Conservation (phyloP, 2,888 invertebrate genomes). For the Hemicrepidius hirtus region DNA sequence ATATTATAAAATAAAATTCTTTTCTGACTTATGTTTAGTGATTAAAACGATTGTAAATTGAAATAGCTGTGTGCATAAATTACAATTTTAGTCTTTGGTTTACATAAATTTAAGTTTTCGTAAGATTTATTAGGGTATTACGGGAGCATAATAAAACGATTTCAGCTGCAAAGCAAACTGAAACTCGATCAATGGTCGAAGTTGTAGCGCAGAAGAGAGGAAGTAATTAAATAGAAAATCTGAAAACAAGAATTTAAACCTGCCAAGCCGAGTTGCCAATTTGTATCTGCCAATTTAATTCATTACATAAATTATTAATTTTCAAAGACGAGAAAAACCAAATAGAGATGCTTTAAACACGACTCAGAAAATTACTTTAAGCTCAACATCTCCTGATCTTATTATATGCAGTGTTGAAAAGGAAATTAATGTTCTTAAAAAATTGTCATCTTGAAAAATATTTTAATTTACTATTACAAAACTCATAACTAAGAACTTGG, state of each 20-base stretch:
- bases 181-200: constrained; percentile 63
- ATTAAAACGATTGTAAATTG: constrained; percentile 50
- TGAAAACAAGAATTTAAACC: constrained; percentile 60
- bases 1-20: neutral
- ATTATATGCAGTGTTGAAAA: constrained; percentile 3
- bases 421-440: too few species aligned
- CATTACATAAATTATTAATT: constrained; percentile 52
- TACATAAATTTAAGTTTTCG: constrained; percentile 55
- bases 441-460: too few species aligned
- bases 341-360: neutral
- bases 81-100: constrained; percentile 54
- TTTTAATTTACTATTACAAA: too few species aligned
- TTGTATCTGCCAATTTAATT: constrained; percentile 53
- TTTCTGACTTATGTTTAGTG: constrained; percentile 37
- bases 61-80: constrained; percentile 51
- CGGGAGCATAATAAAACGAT: constrained; percentile 66
- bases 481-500: too few species aligned
- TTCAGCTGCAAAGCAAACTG: constrained; percentile 60
- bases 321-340: constrained; percentile 29
- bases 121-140: constrained; percentile 61
- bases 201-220: constrained; percentile 57
- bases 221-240: constrained; percentile 63
- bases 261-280: constrained; percentile 55
- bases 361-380: constrained; percentile 11
- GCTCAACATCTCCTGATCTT: neutral